These are phyloP conservation scores for Pilophorus perplexus DNA, from an alignment of 2,888 invertebrate species.

Conservation along the genomic window DNA sequence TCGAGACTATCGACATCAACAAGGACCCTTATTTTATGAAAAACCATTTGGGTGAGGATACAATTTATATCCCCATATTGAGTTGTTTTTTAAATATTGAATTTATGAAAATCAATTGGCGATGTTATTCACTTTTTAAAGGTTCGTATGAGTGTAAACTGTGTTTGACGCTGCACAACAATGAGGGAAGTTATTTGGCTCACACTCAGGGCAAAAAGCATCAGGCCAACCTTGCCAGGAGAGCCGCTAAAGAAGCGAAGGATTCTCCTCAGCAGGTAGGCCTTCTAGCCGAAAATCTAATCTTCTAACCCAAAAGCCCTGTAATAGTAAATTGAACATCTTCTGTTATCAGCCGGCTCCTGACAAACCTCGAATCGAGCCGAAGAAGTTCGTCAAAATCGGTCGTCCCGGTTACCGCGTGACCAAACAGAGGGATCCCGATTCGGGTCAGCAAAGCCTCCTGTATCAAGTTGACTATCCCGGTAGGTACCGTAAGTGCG, in stretches of 20 bases:
- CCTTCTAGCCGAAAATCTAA: too few species aligned
- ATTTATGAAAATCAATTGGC: too few species aligned
- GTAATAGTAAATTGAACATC: background rate
- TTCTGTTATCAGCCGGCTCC: slow-evolving; percentile 69
- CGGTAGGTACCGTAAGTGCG: slow-evolving; percentile 57
- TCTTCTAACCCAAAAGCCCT: background rate
- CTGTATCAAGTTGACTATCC: slow-evolving; percentile 96
- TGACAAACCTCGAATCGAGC: slow-evolving; percentile 94
- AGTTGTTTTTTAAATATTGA: background rate
- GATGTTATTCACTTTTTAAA: slow-evolving; percentile 53
- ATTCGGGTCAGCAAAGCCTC: slow-evolving; percentile 92
- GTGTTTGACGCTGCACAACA: slow-evolving; percentile 96
- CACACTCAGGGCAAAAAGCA: slow-evolving; percentile 99
- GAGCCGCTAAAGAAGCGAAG: slow-evolving; percentile 98
- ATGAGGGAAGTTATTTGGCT: slow-evolving; percentile 97
- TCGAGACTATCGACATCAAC: slow-evolving; percentile 97
- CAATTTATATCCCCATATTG: background rate
- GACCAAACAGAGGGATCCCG: slow-evolving; percentile 95
- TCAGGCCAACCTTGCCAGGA: slow-evolving; percentile 94
- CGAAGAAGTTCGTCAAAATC: slow-evolving; percentile 99
- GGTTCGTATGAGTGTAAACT: slow-evolving; percentile 98
- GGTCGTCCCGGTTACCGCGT: slow-evolving; percentile 98
- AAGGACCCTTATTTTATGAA: slow-evolving; percentile 99
- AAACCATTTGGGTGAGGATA: slow-evolving; percentile 83
- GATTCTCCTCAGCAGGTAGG: slow-evolving; percentile 82